A percentile compares a stretch with the other conserved stretches of the same genome.
Conservation (phyloP, 2,888 invertebrate genomes). For the Polietes domitor region DNA sequence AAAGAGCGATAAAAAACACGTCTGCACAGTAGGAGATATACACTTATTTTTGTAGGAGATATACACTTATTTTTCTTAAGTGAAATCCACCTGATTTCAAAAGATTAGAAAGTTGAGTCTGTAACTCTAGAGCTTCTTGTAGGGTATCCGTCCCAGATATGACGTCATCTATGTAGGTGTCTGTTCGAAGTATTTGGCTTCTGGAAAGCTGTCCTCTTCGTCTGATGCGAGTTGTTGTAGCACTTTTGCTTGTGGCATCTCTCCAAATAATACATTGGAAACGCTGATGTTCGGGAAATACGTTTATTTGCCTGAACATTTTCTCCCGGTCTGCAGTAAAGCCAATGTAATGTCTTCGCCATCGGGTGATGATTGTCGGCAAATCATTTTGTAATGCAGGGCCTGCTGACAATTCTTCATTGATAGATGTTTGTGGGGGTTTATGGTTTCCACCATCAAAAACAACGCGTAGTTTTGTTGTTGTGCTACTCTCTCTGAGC, state of each 20-base stretch:
- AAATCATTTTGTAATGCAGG: conserved; percentile 47
- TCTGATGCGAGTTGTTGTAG: conserved; percentile 42
- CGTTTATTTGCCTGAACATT: conserved; percentile 51
- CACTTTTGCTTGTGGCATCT: conserved; percentile 31
- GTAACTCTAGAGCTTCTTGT: conserved; percentile 32
- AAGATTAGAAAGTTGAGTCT: conserved; percentile 18
- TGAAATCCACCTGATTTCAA: conserved; percentile 47
- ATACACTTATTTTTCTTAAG: too few relatives aligned
- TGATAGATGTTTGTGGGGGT: conserved; percentile 38
- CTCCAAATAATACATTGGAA: conserved; percentile 42
- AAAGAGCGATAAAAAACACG: too few relatives aligned
- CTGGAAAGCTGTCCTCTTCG: conserved; percentile 1
- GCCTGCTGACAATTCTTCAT: conserved; percentile 42
- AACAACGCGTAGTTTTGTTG: conserved; percentile 50
- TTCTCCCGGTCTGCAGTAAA: conserved; percentile 54
- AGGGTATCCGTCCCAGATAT: conserved; percentile 47
- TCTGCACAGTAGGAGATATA: too few relatives aligned
- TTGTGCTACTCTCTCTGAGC: conserved; percentile 47
- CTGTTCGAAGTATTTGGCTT: conserved; percentile 26
- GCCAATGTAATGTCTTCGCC: conserved; percentile 36
- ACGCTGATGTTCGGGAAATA: conserved; percentile 37
- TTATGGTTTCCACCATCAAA: conserved; percentile 40
- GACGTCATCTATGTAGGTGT: conserved; percentile 49
- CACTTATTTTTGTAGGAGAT: too few relatives aligned
- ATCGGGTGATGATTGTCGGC: conserved; percentile 13